Evolutionary conservation across 2,888 invertebrate genomes (phyloP).

Genomic region (Mesoligia furuncula): DNA sequence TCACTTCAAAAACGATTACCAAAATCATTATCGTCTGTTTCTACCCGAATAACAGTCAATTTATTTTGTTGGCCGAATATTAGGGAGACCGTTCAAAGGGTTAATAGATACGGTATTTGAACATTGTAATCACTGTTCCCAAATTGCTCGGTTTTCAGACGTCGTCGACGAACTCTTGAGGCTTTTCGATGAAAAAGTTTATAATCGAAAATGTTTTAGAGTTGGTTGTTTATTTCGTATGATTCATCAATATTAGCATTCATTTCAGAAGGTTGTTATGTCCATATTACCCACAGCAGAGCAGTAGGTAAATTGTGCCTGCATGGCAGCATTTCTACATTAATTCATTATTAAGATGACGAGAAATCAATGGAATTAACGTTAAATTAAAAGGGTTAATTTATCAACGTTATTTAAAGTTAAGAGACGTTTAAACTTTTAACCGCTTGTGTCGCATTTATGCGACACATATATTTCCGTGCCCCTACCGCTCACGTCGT

Average conservation of each 20-base stretch:
- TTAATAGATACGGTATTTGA: conserved; percentile 53
- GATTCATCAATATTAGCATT: neutral
- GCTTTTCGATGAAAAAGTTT: conserved; percentile 39
- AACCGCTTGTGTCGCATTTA: no score
- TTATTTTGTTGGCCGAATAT: conserved; percentile 53
- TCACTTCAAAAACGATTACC: neutral
- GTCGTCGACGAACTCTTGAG: conserved; percentile 38
- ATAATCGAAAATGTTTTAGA: conserved; percentile 23
- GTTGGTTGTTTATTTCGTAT: neutral
- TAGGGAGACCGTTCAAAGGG: conserved; percentile 32
- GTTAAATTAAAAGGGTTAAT: no score
- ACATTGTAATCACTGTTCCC: conserved; percentile 53
- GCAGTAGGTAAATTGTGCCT: no score
- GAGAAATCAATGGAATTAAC: no score
- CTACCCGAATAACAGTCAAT: conserved; percentile 21
- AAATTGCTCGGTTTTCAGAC: conserved; percentile 38
- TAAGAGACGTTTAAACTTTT: no score
- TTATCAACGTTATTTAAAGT: no score
- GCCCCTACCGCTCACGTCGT: no score
- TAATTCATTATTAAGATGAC: no score
- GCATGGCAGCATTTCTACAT: no score
- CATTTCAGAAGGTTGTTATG: neutral
- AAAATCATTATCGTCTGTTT: neutral
- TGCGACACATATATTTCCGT: no score
- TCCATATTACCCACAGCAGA: no score